Conservation (phyloP, 1,140 invertebrate species). For the Campoletis sonorensis region DNA sequence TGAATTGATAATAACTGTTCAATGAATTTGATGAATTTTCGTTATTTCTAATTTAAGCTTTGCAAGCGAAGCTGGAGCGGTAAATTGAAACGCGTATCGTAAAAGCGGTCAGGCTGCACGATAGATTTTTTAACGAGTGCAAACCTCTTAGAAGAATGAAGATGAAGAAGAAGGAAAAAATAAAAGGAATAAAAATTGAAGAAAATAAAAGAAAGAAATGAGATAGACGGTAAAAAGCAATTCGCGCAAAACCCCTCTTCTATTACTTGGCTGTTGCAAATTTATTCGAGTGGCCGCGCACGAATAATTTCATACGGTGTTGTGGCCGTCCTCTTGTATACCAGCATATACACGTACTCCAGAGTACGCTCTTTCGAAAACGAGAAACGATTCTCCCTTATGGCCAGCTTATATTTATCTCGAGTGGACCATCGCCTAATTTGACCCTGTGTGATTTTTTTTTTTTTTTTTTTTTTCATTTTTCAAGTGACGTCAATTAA, state of each 20-base stretch:
- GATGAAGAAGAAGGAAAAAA: background rate
- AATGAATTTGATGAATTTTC: too few species aligned
- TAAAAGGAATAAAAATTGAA: too few species aligned
- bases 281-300: slow-evolving; percentile 53
- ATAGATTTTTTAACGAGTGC: too few species aligned
- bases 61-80: background rate
- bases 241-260: background rate
- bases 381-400: slow-evolving; percentile 25
- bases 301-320: slow-evolving; percentile 46
- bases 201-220: slow-evolving; percentile 13
- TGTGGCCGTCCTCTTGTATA: slow-evolving; percentile 22
- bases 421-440: slow-evolving; percentile 62
- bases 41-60: too few species aligned
- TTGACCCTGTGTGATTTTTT: slow-evolving; percentile 50
- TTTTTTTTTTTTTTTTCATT: background rate
- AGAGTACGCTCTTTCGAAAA: slow-evolving; percentile 34
- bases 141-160: background rate
- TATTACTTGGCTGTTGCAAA: slow-evolving; percentile 48
- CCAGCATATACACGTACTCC: slow-evolving; percentile 57
- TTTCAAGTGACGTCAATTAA: background rate
- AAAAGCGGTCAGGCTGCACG: slow-evolving; percentile 53
- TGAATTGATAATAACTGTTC: too few species aligned
- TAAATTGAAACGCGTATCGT: slow-evolving; percentile 50
- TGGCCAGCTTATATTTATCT: slow-evolving; percentile 63
- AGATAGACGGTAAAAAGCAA: slow-evolving; percentile 39